Evolutionary conservation across 2,888 invertebrate species (phyloP).

Genomic region (Cremastobaeus sp.): DNA sequence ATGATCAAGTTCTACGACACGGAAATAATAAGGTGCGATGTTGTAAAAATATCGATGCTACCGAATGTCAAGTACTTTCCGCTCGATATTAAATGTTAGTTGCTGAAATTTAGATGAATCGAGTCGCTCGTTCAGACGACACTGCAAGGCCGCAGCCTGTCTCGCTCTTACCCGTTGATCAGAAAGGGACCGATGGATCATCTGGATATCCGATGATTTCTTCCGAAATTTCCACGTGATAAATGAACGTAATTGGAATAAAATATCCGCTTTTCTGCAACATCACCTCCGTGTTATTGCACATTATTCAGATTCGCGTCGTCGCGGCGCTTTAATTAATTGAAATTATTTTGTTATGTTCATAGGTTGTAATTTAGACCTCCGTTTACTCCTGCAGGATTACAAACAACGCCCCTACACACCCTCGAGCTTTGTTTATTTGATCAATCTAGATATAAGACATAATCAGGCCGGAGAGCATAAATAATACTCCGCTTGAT

Average conservation of each 20-base stretch:
- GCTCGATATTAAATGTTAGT: neutral
- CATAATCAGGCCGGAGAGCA: constrained; percentile 15
- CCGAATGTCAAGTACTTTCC: neutral
- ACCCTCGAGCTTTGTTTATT: constrained; percentile 12
- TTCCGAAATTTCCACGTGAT: too few relatives aligned
- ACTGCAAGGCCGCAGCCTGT: too few relatives aligned
- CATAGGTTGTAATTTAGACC: neutral
- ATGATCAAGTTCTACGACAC: constrained; percentile 4
- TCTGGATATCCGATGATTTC: too few relatives aligned
- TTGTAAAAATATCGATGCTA: constrained; percentile 11
- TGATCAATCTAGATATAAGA: constrained; percentile 18
- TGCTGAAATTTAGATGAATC: neutral
- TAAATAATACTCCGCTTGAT: constrained; percentile 23
- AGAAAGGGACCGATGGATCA: too few relatives aligned
- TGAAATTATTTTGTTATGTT: neutral
- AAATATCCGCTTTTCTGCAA: too few relatives aligned
- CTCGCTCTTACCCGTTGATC: too few relatives aligned
- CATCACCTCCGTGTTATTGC: too few relatives aligned
- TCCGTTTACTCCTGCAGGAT: neutral
- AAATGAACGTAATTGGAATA: too few relatives aligned
- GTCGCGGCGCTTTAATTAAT: too few relatives aligned
- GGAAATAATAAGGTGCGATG: constrained; percentile 3
- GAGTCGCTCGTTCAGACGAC: neutral
- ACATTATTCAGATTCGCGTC: too few relatives aligned
- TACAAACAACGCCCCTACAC: neutral